A percentile compares a stretch with the other conserved stretches of the same genome.
Conservation (phyloP, 2,797 vertebrate species). For the Hozukius guyotensis region DNA sequence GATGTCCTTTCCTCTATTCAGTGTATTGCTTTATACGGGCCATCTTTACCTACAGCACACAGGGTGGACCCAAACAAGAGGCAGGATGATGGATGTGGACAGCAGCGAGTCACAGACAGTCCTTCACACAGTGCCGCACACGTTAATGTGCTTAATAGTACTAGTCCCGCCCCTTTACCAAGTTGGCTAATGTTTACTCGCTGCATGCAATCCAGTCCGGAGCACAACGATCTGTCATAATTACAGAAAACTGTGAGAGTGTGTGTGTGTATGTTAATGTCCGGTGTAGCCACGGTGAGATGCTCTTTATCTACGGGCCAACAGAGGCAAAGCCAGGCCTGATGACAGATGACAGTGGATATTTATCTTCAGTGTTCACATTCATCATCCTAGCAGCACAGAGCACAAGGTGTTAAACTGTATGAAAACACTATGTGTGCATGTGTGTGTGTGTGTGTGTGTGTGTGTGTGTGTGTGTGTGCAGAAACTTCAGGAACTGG, state of each 20-base stretch:
- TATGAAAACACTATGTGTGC: slow-evolving; percentile 22
- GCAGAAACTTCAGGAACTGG: slow-evolving; percentile 5
- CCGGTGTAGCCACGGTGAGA: slow-evolving; percentile 31
- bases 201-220: slow-evolving; percentile 42
- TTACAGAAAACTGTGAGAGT: slow-evolving; percentile 37
- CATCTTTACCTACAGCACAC: slow-evolving; percentile 78
- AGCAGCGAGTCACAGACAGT: slow-evolving; percentile 73
- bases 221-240: slow-evolving; percentile 66
- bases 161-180: slow-evolving; percentile 66
- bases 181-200: slow-evolving; percentile 47
- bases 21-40: slow-evolving; percentile 75
- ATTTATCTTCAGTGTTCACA: slow-evolving; percentile 60
- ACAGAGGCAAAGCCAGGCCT: slow-evolving; percentile 43
- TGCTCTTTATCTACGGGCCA: slow-evolving; percentile 55
- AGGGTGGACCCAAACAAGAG: slow-evolving; percentile 67
- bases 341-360: slow-evolving; percentile 61
- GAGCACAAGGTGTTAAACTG: slow-evolving; percentile 20
- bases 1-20: slow-evolving; percentile 78
- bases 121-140: slow-evolving; percentile 82
- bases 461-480: too few relatives aligned
- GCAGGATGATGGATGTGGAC: slow-evolving; percentile 85
- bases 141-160: slow-evolving; percentile 79
- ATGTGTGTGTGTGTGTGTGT: too few relatives aligned
- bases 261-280: slow-evolving; percentile 31
- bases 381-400: slow-evolving; percentile 58